Evolutionary conservation across 1,140 invertebrate species (phyloP).

Genomic region (Drosophila mauritiana): DNA sequence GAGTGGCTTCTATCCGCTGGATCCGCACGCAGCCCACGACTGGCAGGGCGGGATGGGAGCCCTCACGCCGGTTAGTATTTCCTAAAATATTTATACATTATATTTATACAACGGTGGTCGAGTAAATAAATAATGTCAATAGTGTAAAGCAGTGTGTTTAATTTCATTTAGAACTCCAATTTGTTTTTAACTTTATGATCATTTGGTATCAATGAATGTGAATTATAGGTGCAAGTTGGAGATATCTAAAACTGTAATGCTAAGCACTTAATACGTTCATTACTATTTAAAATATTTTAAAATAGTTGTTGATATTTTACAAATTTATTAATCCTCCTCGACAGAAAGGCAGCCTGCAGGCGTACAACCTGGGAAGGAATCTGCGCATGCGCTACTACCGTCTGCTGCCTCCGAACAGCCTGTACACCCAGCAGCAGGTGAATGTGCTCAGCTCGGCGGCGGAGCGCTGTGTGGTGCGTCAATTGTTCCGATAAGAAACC

Average conservation of each 20-base stretch:
- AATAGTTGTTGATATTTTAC: background rate
- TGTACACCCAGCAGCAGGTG: slow-evolving; percentile 88
- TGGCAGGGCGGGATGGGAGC: slow-evolving; percentile 89
- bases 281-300: background rate
- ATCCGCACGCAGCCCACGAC: slow-evolving; percentile 87
- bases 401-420: slow-evolving; percentile 87
- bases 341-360: slow-evolving; percentile 91
- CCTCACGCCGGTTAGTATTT: slow-evolving; percentile 87
- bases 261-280: too few species aligned
- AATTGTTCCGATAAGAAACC: slow-evolving; percentile 26
- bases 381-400: slow-evolving; percentile 89
- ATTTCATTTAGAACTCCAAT: too few species aligned
- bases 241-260: too few species aligned
- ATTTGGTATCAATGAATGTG: too few species aligned
- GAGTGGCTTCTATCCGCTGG: slow-evolving; percentile 88
- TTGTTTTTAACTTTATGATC: too few species aligned
- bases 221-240: too few species aligned
- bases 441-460: slow-evolving; percentile 91
- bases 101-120: too few species aligned
- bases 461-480: slow-evolving; percentile 89
- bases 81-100: too few species aligned
- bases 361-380: slow-evolving; percentile 91
- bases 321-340: slow-evolving; percentile 27
- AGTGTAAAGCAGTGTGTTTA: too few species aligned
- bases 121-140: too few species aligned